Evolutionary conservation across 2,113 vertebrate species (phyloP).

Genomic region (Astatoreochromis straeleni): DNA sequence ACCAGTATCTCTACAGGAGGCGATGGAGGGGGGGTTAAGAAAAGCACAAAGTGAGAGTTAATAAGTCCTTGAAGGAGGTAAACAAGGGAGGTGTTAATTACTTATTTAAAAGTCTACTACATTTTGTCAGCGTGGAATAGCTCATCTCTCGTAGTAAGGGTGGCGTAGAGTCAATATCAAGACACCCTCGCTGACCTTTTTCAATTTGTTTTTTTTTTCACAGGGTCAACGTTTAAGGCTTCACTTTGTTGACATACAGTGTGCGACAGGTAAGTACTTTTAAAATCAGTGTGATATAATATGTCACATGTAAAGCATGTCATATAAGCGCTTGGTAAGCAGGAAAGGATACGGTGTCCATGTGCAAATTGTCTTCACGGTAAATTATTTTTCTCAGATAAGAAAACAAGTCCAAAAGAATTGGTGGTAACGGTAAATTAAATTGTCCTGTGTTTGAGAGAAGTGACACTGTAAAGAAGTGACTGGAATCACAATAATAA

Average conservation of each 20-base stretch:
- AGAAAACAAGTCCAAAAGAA: background rate
- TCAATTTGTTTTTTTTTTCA: background rate
- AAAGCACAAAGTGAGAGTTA: conserved; percentile 35
- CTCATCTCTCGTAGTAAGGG: background rate
- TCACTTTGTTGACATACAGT: conserved; percentile 50
- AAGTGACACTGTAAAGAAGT: background rate
- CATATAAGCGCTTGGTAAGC: background rate
- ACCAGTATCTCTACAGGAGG: conserved; percentile 1
- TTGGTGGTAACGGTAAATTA: background rate
- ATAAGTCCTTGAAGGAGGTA: conserved; percentile 35
- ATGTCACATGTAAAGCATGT: background rate
- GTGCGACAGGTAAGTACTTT: conserved; percentile 52
- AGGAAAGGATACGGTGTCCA: background rate
- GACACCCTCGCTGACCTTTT: background rate
- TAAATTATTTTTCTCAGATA: background rate
- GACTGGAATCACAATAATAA: background rate
- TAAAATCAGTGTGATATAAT: background rate
- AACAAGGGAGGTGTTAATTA: conserved; percentile 18
- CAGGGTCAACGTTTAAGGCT: conserved; percentile 44
- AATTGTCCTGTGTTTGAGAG: background rate
- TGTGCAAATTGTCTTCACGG: background rate
- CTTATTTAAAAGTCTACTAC: conserved; percentile 22
- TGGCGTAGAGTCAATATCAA: background rate
- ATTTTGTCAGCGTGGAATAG: background rate
- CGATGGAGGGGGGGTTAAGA: background rate